A percentile compares a stretch with the other conserved stretches of the same genome.
Evolutionary conservation across 2,113 vertebrate species (phyloP).

Genomic region (Chaetops frenatus): DNA sequence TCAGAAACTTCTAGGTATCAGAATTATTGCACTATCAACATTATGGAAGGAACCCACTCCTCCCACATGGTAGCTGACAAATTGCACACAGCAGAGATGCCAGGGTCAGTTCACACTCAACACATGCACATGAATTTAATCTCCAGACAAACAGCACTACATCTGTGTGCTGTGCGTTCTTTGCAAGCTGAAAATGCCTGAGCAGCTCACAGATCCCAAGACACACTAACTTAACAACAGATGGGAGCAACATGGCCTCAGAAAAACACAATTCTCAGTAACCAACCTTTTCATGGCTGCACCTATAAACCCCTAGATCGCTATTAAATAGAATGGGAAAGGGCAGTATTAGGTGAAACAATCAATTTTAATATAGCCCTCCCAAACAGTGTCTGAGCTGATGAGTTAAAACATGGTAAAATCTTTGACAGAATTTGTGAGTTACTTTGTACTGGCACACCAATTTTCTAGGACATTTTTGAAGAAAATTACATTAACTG

Average conservation of each 20-base stretch:
- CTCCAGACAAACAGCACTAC: neutral
- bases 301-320: neutral
- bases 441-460: neutral
- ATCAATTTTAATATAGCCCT: neutral
- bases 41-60: neutral
- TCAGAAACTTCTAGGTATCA: neutral
- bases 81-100: neutral
- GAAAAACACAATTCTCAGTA: neutral
- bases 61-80: neutral
- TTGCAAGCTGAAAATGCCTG: neutral
- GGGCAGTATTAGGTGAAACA: neutral
- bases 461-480: neutral
- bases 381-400: neutral
- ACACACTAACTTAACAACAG: neutral
- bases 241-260: neutral
- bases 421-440: neutral
- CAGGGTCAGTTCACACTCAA: neutral
- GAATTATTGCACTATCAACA: neutral
- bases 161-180: neutral
- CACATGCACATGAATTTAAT: neutral
- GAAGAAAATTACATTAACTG: neutral
- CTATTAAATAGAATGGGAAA: neutral
- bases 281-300: neutral
- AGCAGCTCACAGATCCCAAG: neutral
- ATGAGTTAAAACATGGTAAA: neutral